Base-by-base conservation (phyloP, 1,140 invertebrate genomes). In the Calephelis nemesis region DNA sequence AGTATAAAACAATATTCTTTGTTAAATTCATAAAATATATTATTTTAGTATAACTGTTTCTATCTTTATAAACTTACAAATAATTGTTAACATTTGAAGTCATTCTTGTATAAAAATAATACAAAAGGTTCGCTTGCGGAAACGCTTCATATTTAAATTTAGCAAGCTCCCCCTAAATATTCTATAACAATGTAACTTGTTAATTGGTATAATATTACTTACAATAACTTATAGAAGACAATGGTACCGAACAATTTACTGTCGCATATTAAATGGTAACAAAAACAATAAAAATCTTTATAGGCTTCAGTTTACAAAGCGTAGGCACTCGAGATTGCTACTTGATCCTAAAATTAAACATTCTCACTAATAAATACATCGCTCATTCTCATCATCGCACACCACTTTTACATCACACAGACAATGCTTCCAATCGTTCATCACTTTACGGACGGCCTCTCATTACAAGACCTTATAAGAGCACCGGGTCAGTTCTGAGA, bases 311-410 rank as follows among this genome's bases (percentile, higher is more conserved):
- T 90, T 91, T 90, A 90, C 87, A 90, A 90, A 91, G 89, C 89
- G 85, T 90, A 91, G 89, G 89, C 89, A 90, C 89, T 91, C 89
- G 89, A 91, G 89, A 91, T 91, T 91, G 85, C 88, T 90, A 88
- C 84, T 87, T 88, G 82, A 83, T 81, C 81, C 83, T 89, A 86
- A 79, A 74, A 80, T 75, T 78, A 88, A 87, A 79, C 89, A 90
- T 89, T 87, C 88, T 85, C 85, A 91, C 87, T 84, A 91, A 90
- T 91, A 91, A 91, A 90, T 90, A 91, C 84, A 79, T 81, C 74
- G 64, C 77, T 69, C 75, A 74, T 81, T 79, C 78, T 60, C 19
- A 60, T 40, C 79, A 74, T 84, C 79, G 72, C 75, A 68, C 66
- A 67, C 65, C 74, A 70, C 79, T 77, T 75, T 77, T 79, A 74